Evolutionary conservation across 1,140 invertebrate species (phyloP), one percentile per base, ranked within the genome.

Genomic region (Bombyx mandarina): DNA sequence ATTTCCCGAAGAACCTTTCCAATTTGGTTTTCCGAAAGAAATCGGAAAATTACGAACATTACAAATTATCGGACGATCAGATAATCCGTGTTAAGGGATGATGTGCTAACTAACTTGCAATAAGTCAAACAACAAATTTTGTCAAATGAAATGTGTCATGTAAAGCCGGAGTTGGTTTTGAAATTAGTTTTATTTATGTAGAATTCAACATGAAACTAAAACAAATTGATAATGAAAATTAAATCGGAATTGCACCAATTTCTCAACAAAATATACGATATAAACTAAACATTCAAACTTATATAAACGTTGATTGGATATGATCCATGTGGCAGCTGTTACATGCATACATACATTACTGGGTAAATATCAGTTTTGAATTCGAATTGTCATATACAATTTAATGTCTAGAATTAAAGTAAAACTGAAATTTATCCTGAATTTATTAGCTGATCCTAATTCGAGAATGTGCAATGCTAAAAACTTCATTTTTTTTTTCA

Each of bases 391-490:
- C 26, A 35, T 35, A 35, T 3, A 35, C 4, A 35, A 35, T 35
- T 35, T 35, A 35, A 35, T 35, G 2, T 3, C 2, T 35, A 35
- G 4, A 35, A 35, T 35, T 35, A 35, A 35, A 35, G 26, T 35
- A 35, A 35, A 79, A 80, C 79, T 59, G 69, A 73, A 78, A 76
- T 81, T 63, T 77, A 52, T 48, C 66, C 71, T 79, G 79, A 71
- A 75, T 54, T 59, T 73, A 51, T 77, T 86, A 86, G 81, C 79
- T 82, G 73, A 77, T 78, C 79, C 80, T 85, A 65, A 82, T 74
- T 79, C 67, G 79, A 83, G 83, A 86, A 86, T 86, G 83, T 86
- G 83, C 82, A 79, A 85, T 86, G 82, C 83, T 85, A 77, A 82
- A 61, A 70, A 81, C 77, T 85, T 85, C 83, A 83, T 86, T 77